A percentile compares a stretch with the other conserved stretches of the same genome.
Evolutionary conservation across 2,797 vertebrate genomes (phyloP).

Genomic region (Peromyscus aztecus): DNA sequence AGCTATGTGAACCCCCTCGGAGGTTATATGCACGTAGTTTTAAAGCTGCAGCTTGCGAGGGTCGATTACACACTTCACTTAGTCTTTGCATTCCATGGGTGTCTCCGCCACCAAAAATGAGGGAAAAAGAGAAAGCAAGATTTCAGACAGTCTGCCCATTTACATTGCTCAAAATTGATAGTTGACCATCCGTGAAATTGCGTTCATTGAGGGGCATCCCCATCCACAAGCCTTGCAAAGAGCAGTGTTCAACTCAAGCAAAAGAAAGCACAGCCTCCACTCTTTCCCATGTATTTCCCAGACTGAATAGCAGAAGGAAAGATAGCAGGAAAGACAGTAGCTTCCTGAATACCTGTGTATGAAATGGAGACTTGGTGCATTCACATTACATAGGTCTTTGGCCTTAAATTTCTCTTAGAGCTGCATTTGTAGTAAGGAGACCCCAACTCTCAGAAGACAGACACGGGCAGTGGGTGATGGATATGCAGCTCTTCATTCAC

Average conservation of each 20-base stretch:
- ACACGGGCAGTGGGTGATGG: not conserved
- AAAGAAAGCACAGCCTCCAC: not conserved
- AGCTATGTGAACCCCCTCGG: not conserved
- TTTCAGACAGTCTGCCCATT: conserved; percentile 65
- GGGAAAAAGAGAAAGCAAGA: conserved; percentile 59
- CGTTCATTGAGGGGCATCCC: conserved; percentile 50
- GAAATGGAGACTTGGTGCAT: not conserved
- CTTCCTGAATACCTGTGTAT: not conserved
- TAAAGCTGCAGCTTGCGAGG: not conserved
- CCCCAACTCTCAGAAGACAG: not conserved
- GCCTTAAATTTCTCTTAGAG: not conserved
- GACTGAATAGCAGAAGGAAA: not conserved
- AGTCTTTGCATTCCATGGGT: not conserved
- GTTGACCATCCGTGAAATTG: conserved; percentile 73
- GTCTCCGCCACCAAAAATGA: conserved; percentile 67
- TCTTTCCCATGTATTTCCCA: not conserved
- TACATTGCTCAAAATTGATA: conserved; percentile 74
- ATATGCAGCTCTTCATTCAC: not conserved
- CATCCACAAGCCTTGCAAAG: not conserved
- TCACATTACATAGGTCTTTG: not conserved
- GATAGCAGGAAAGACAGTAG: not conserved
- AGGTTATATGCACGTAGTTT: not conserved
- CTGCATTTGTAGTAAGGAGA: not conserved
- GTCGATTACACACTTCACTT: conserved; percentile 69
- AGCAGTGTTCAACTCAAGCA: not conserved